These are phyloP conservation scores for Brotula barbata DNA, from an alignment of 2,797 vertebrate species.

Conservation along the genomic window DNA sequence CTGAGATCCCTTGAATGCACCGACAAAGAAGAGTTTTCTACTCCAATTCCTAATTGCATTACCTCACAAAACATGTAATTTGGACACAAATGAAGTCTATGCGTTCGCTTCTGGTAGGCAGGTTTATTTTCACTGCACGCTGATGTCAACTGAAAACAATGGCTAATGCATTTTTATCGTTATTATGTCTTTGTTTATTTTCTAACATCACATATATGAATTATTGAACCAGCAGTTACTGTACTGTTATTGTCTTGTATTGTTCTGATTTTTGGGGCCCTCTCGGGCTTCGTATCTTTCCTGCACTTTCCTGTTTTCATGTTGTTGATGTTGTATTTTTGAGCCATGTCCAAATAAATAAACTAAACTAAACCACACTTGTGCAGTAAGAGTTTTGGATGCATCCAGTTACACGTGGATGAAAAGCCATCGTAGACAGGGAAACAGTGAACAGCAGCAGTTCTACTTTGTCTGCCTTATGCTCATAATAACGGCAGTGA, in stretches of 20 bases:
- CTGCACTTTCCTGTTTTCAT: no score
- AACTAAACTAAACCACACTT: no score
- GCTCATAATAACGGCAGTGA: constrained; percentile 74
- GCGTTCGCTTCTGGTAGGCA: not conserved
- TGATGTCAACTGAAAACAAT: constrained; percentile 20
- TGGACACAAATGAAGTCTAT: not conserved
- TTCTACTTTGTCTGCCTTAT: constrained; percentile 62
- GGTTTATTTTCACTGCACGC: constrained; percentile 8
- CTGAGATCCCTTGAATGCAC: not conserved
- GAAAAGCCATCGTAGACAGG: constrained; percentile 22
- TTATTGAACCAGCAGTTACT: no score
- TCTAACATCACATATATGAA: no score
- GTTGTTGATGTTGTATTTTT: no score
- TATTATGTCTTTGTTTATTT: not conserved
- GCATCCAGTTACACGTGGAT: constrained; percentile 29
- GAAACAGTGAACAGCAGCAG: constrained; percentile 48
- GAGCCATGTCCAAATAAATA: no score
- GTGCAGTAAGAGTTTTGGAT: constrained; percentile 8
- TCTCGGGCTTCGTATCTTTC: no score
- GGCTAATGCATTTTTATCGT: not conserved
- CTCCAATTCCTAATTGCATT: no score
- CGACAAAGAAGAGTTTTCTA: not conserved
- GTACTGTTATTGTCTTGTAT: no score
- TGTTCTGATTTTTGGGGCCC: no score
- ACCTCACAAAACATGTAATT: no score